Percentiles rank a stretch among this genome's conserved stretches.
These are phyloP conservation scores for Caenorhabditis afra DNA, from an alignment of 2,888 invertebrate species.

Conservation along the genomic window DNA sequence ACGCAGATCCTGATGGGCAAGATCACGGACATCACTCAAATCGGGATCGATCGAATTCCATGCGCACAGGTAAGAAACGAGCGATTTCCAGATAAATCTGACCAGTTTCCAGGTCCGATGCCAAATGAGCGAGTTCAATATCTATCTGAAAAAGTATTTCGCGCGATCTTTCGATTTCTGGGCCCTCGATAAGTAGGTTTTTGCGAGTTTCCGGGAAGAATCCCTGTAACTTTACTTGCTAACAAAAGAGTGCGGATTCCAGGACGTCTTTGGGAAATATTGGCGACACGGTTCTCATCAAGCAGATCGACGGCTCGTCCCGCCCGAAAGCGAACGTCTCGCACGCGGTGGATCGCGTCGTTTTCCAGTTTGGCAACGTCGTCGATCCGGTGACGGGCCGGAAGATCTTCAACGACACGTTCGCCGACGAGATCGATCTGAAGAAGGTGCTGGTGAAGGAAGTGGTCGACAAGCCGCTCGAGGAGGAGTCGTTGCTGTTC, in stretches of 20 bases:
- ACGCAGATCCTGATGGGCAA: constrained; percentile 74
- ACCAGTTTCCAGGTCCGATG: constrained; percentile 70
- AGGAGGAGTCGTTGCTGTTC: constrained; percentile 72
- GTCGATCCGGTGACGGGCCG: constrained; percentile 76
- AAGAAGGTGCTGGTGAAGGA: constrained; percentile 71
- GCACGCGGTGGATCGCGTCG: constrained; percentile 71
- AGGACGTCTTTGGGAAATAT: constrained; percentile 63
- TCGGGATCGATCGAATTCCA: constrained; percentile 75
- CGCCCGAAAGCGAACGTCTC: constrained; percentile 73
- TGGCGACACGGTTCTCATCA: constrained; percentile 76
- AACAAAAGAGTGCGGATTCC: too few relatives aligned
- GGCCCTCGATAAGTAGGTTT: constrained; percentile 72
- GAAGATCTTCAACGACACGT: constrained; percentile 72
- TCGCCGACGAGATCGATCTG: constrained; percentile 72
- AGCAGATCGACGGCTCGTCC: constrained; percentile 65
- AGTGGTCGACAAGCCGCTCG: constrained; percentile 71
- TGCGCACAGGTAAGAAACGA: constrained; percentile 68
- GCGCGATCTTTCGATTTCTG: constrained; percentile 75
- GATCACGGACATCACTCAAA: constrained; percentile 73
- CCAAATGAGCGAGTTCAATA: constrained; percentile 76
- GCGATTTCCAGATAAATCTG: too few relatives aligned
- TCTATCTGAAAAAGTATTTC: constrained; percentile 77
- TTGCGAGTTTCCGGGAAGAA: too few relatives aligned
- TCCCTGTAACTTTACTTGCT: too few relatives aligned
- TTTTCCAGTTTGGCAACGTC: constrained; percentile 74